Conservation (phyloP, 2,888 invertebrate species). For the Mongoloraphidia duomilia region DNA sequence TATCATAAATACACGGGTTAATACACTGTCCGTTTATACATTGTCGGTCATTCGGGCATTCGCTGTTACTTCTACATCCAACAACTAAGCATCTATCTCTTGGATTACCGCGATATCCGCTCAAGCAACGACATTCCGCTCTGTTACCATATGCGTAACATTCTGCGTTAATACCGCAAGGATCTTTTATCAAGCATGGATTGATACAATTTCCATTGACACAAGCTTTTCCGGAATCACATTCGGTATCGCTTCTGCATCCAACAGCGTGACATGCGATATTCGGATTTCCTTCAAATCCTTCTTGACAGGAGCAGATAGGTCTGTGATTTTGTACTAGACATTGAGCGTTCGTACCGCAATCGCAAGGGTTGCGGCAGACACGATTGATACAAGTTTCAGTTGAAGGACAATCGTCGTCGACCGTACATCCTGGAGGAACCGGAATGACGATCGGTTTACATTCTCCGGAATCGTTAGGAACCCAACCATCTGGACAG, state of each 20-base stretch:
- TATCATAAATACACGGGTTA: constrained; percentile 65
- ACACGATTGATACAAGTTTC: constrained; percentile 77
- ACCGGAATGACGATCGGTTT: constrained; percentile 53
- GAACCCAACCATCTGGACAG: constrained; percentile 73
- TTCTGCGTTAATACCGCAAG: constrained; percentile 71
- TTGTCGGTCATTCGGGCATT: constrained; percentile 72
- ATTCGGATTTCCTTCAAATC: constrained; percentile 78
- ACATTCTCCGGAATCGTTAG: constrained; percentile 65
- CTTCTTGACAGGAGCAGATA: constrained; percentile 70
- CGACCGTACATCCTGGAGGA: constrained; percentile 60
- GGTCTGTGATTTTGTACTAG: constrained; percentile 71
- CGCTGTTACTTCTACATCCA: constrained; percentile 74
- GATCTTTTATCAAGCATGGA: constrained; percentile 67
- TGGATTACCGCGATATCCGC: constrained; percentile 70
- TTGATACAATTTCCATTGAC: constrained; percentile 73
- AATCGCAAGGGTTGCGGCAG: constrained; percentile 78
- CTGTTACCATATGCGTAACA: constrained; percentile 59
- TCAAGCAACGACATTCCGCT: constrained; percentile 64
- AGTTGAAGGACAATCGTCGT: constrained; percentile 60
- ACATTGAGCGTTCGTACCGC: constrained; percentile 73
- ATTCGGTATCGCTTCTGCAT: constrained; percentile 70
- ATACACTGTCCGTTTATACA: constrained; percentile 78
- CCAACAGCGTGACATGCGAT: constrained; percentile 66
- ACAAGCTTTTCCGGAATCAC: constrained; percentile 69
- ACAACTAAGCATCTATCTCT: constrained; percentile 59